Conservation (phyloP, 2,888 invertebrate species). For the Clunio marinus region DNA sequence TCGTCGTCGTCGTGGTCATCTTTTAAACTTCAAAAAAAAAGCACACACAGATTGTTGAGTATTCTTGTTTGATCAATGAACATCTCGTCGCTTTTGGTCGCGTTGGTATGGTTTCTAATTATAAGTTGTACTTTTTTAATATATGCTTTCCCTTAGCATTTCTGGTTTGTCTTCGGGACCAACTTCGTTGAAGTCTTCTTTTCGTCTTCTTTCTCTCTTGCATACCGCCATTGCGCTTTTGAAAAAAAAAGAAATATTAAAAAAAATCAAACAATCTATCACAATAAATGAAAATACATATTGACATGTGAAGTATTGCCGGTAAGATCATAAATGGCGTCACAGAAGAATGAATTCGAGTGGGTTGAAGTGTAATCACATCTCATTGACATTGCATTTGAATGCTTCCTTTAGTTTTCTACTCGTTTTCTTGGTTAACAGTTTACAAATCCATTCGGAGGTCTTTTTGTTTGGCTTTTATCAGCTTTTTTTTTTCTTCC, state of each 20-base stretch:
- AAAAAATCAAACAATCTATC: conserved; percentile 35
- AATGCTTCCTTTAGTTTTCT: neutral
- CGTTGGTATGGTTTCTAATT: neutral
- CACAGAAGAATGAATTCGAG: no score
- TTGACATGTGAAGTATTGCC: conserved; percentile 34
- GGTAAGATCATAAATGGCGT: no score
- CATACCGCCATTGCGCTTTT: neutral
- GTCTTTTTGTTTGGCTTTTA: neutral
- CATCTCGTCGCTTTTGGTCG: neutral
- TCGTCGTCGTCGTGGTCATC: neutral
- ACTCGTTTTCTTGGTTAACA: neutral
- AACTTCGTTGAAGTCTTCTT: neutral
- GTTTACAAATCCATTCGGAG: conserved; percentile 1
- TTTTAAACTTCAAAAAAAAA: neutral
- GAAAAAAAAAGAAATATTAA: neutral
- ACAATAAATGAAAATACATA: conserved; percentile 35
- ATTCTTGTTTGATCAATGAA: conserved; percentile 2
- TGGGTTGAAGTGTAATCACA: no score
- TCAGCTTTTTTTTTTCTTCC: neutral
- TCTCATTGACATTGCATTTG: no score
- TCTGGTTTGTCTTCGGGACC: neutral
- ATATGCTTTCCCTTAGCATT: no score
- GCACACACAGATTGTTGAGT: neutral
- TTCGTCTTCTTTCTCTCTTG: neutral
- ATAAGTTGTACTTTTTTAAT: conserved; percentile 5